A percentile compares a stretch with the other conserved stretches of the same genome.
Conservation (phyloP, 1,140 invertebrate genomes). For the Pristionchus pacificus region DNA sequence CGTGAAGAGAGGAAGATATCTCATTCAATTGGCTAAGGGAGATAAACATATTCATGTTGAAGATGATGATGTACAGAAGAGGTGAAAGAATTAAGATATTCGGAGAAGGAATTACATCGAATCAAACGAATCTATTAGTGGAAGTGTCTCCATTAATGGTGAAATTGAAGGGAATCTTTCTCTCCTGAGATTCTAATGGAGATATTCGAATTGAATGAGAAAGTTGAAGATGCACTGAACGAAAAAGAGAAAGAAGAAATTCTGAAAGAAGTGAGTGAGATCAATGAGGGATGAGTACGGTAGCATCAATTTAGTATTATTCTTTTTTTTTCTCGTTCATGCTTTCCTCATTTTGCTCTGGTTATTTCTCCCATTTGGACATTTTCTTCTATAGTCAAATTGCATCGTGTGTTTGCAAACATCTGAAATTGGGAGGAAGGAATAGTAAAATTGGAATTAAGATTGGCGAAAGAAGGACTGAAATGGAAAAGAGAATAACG, state of each 20-base stretch:
- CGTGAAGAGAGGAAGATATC: not conserved
- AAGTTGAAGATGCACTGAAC: not conserved
- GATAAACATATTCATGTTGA: not conserved
- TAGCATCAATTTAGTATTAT: no score
- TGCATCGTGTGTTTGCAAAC: not conserved
- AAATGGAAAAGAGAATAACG: not conserved
- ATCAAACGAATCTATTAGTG: not conserved
- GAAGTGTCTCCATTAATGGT: not conserved
- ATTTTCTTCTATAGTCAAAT: not conserved
- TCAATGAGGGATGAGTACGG: constrained; percentile 3
- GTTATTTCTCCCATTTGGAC: not conserved
- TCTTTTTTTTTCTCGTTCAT: no score
- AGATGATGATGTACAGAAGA: not conserved
- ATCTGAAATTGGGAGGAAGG: not conserved
- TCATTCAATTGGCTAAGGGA: not conserved
- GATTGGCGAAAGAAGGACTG: not conserved
- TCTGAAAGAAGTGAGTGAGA: not conserved
- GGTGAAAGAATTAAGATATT: not conserved
- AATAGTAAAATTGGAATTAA: not conserved
- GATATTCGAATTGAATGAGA: constrained; percentile 13
- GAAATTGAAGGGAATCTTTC: not conserved
- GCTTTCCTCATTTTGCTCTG: no score
- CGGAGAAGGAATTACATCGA: not conserved
- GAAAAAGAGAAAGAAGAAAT: constrained; percentile 3
- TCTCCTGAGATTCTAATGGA: constrained; percentile 3